Evolutionary conservation across 2,888 invertebrate genomes (phyloP).

Genomic region (Sarcophaga variegata): DNA sequence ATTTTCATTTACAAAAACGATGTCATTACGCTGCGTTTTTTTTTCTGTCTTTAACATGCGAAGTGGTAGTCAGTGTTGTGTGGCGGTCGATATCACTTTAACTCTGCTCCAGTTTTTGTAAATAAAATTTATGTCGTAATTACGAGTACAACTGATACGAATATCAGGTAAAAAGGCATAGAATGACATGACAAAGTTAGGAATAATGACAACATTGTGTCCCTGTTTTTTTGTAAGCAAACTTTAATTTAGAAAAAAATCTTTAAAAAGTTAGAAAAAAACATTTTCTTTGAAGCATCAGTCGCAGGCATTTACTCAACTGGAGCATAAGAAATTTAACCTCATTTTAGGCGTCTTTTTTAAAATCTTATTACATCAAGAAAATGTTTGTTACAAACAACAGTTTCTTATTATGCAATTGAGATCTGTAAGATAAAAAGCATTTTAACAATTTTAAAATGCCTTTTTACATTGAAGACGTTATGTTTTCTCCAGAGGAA

Average conservation of each 20-base stretch:
- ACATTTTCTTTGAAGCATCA: too few species aligned
- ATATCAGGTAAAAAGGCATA: background rate
- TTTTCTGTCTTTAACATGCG: background rate
- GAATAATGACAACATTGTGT: background rate
- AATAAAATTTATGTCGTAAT: conserved; percentile 49
- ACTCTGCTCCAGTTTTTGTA: conserved; percentile 56
- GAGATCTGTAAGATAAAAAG: too few species aligned
- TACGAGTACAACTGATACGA: background rate
- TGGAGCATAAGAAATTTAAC: conserved; percentile 19
- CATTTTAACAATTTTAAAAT: too few species aligned
- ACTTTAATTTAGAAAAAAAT: too few species aligned
- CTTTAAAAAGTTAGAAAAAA: too few species aligned
- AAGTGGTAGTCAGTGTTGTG: background rate
- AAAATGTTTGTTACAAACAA: too few species aligned
- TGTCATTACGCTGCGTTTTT: conserved; percentile 24
- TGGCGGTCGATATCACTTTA: conserved; percentile 10
- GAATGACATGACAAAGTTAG: conserved; percentile 9
- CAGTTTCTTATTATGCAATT: too few species aligned
- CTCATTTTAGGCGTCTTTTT: background rate
- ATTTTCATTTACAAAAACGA: conserved; percentile 37
- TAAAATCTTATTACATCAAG: background rate
- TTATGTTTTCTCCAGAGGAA: too few species aligned
- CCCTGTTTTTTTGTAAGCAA: too few species aligned
- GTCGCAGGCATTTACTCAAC: background rate
- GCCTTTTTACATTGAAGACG: too few species aligned